Conservation (phyloP, 2,113 vertebrate genomes). For the Chloropsis hardwickii region DNA sequence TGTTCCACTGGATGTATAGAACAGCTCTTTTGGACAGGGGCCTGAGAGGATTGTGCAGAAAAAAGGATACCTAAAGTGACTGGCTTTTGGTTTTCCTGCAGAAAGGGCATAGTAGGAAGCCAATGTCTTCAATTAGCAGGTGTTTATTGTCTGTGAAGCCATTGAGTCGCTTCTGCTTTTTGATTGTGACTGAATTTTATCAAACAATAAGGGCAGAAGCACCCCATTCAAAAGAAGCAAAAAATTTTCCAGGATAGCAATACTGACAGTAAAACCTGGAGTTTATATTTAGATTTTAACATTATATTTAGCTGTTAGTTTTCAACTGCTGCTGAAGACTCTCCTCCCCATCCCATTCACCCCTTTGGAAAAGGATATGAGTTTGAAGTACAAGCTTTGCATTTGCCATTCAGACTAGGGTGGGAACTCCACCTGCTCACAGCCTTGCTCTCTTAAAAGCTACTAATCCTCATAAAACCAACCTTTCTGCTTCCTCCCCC, state of each 20-base stretch:
- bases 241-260: not conserved
- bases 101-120: not conserved
- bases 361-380: not conserved
- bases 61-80: not conserved
- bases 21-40: not conserved
- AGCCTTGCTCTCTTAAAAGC: constrained; percentile 59
- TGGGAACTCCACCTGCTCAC: constrained; percentile 69
- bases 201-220: not conserved
- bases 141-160: not conserved
- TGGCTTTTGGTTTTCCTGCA: not conserved
- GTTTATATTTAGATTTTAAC: not conserved
- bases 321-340: not conserved
- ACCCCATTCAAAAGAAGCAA: not conserved
- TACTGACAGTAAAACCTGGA: not conserved
- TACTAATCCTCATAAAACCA: constrained; percentile 62
- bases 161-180: not conserved
- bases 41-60: not conserved
- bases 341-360: not conserved
- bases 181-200: not conserved
- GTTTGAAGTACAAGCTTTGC: constrained; percentile 8
- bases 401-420: constrained; percentile 13
- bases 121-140: not conserved
- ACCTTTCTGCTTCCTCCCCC: not conserved
- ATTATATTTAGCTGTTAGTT: not conserved
- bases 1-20: not conserved